These are phyloP conservation scores for Lasiommata megera DNA, from an alignment of 2,888 invertebrate species.

Conservation along the genomic window DNA sequence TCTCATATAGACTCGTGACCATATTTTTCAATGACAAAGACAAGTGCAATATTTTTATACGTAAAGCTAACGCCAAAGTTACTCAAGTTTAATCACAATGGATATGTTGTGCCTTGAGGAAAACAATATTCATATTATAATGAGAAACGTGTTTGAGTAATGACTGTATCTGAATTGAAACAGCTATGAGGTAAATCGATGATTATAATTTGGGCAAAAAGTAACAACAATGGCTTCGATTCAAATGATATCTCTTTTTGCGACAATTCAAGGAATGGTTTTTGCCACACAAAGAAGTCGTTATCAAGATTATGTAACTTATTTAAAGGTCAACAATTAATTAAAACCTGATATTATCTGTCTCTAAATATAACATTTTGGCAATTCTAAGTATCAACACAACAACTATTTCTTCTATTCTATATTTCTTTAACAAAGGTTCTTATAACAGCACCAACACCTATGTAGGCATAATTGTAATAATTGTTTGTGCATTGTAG, in stretches of 20 bases:
- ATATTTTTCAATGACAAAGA: background rate
- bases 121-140: constrained; percentile 5
- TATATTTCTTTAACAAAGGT: no score
- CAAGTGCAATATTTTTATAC: background rate
- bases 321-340: constrained; percentile 22
- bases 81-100: background rate
- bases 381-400: no score
- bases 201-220: constrained; percentile 13
- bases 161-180: constrained; percentile 7
- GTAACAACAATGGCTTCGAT: constrained; percentile 10
- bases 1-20: background rate
- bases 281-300: constrained; percentile 30
- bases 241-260: constrained; percentile 14
- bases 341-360: background rate
- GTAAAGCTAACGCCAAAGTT: background rate
- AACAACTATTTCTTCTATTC: no score
- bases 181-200: constrained; percentile 10
- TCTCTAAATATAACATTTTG: no score
- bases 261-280: constrained; percentile 27
- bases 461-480: no score
- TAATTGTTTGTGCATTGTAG: no score
- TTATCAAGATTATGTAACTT: constrained; percentile 31
- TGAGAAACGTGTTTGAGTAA: constrained; percentile 11
- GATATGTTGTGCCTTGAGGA: background rate
- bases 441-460: no score